phyloP scores from a whole-genome alignment of 2,113 vertebrate species.

The Eudyptes chrysolophus region DNA sequence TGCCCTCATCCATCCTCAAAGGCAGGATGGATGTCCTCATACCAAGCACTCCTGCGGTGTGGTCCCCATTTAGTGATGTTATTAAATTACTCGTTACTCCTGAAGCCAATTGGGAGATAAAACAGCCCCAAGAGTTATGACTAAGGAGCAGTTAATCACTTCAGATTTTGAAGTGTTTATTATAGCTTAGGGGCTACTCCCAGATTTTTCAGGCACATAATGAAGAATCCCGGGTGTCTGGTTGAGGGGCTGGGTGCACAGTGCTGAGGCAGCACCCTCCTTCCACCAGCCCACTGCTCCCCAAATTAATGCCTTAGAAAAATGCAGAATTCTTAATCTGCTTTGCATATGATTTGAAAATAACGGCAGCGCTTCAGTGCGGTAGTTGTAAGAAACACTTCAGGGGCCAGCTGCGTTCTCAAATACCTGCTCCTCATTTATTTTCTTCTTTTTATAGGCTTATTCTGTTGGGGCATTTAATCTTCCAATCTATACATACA shows the following conservation, averaged over 20 bases:
- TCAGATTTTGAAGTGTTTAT: not conserved
- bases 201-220: not conserved
- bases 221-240: not conserved
- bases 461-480: not conserved
- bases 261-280: not conserved
- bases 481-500: not conserved
- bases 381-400: not conserved
- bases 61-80: not conserved
- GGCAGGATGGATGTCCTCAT: not conserved
- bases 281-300: not conserved
- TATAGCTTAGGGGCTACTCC: not conserved
- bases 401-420: not conserved
- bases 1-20: rapidly evolving
- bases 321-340: constrained; percentile 50
- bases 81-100: not conserved
- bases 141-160: not conserved
- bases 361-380: not conserved
- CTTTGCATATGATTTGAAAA: constrained; percentile 27
- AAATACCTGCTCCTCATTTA: not conserved
- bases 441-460: not conserved
- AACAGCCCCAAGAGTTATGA: not conserved
- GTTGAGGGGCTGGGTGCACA: too few relatives aligned
- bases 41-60: not conserved
- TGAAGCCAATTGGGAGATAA: not conserved
- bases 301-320: constrained; percentile 19